Conservation (phyloP, 2,888 invertebrate species). For the Malthinus flaveolus region DNA sequence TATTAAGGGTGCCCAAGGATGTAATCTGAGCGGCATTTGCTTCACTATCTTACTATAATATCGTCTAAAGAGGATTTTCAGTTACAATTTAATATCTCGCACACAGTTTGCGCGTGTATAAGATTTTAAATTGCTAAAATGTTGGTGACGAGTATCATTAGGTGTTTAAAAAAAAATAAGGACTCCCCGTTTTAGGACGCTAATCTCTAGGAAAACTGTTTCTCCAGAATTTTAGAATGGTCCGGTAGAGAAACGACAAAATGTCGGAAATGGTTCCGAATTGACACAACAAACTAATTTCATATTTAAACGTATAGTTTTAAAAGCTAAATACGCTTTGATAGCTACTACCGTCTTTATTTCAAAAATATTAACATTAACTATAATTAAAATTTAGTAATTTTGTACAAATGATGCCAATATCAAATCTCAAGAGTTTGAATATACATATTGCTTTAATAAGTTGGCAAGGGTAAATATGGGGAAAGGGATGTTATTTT, state of each 20-base stretch:
- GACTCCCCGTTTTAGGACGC: too few relatives aligned
- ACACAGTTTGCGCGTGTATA: conserved; percentile 1
- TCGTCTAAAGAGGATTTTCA: conserved; percentile 12
- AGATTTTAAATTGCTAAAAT: background rate
- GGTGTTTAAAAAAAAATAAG: too few relatives aligned
- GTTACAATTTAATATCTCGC: conserved; percentile 22
- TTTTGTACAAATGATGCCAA: background rate
- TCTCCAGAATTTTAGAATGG: too few relatives aligned
- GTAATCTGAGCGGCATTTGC: conserved; percentile 26
- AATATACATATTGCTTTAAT: conserved; percentile 11
- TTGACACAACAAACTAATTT: too few relatives aligned
- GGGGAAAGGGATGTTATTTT: background rate
- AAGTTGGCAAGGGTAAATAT: conserved; percentile 10
- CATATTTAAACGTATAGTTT: too few relatives aligned
- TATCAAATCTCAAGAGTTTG: conserved; percentile 7
- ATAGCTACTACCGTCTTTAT: too few relatives aligned
- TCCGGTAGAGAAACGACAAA: too few relatives aligned
- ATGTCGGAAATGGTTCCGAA: too few relatives aligned
- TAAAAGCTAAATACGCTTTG: too few relatives aligned
- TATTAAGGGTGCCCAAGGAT: conserved; percentile 21
- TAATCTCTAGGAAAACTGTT: too few relatives aligned
- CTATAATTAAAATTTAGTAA: conserved; percentile 1
- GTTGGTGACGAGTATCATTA: too few relatives aligned
- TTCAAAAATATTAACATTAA: background rate
- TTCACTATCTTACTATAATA: conserved; percentile 19